phyloP scores from a whole-genome alignment of 2,888 invertebrate genomes.

The Lepidochrysops patricia region DNA sequence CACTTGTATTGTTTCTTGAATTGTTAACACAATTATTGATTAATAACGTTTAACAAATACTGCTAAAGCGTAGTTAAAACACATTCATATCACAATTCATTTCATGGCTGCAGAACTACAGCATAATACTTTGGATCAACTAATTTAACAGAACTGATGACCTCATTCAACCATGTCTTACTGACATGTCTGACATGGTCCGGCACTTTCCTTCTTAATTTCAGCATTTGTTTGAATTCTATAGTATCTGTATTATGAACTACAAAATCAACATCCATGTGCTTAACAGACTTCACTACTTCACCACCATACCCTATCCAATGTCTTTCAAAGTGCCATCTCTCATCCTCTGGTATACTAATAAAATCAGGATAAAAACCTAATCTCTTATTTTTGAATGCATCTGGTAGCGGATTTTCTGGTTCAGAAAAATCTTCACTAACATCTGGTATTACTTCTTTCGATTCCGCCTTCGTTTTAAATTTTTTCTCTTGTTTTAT shows the following conservation, averaged over 20 bases:
- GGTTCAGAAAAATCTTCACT: conserved; percentile 28
- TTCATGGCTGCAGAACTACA: conserved; percentile 38
- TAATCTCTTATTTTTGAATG: conserved; percentile 44
- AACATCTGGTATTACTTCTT: neutral
- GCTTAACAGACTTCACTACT: conserved; percentile 50
- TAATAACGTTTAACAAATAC: too few relatives aligned
- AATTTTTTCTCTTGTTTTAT: neutral
- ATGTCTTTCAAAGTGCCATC: conserved; percentile 66
- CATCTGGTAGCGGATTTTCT: conserved; percentile 51
- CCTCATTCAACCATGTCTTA: conserved; percentile 54
- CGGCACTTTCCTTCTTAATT: conserved; percentile 38
- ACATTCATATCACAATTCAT: neutral
- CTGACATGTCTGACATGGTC: conserved; percentile 46
- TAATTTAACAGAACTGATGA: conserved; percentile 48
- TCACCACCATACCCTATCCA: conserved; percentile 78
- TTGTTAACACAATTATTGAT: too few relatives aligned
- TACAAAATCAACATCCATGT: conserved; percentile 48
- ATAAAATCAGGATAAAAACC: conserved; percentile 67
- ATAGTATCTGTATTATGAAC: conserved; percentile 47
- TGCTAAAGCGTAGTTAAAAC: too few relatives aligned
- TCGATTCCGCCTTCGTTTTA: neutral
- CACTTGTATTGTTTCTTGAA: too few relatives aligned
- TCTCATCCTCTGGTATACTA: conserved; percentile 51
- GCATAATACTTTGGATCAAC: conserved; percentile 45
- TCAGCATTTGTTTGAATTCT: conserved; percentile 39